Base-by-base conservation (phyloP, 2,888 invertebrate genomes). In the Phalera bucephala region DNA sequence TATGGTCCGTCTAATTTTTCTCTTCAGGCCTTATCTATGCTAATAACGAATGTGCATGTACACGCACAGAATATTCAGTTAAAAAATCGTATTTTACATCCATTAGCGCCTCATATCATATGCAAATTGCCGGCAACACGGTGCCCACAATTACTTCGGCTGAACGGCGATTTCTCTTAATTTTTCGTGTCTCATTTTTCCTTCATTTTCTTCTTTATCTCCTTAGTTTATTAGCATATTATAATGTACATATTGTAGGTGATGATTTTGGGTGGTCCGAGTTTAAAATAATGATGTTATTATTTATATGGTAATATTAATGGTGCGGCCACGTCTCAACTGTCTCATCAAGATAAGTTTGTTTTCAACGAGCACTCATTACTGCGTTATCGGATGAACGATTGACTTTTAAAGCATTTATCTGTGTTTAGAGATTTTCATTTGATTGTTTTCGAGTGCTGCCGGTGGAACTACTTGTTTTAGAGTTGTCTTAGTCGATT, bases 231-330 rank as follows among this genome's bases (percentile, higher is more conserved):
- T 63, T 76, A 77, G 72, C 66, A 52, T 45, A 64, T 63, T 58
- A 69, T 67, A 66, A 69, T 66, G 66, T 66, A 69, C 59, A 57
- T 63, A 63, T 56, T 62, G 54, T 63, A 49, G 81, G 85, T 87
- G 87, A 83, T 82, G 87, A 87, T 86, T 87, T 87, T 85, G 88
- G 88, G 88, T 89, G 88, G 88, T 87, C 88, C 65, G 40, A 42
- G 55, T 71, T 65, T 60, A 52, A 72, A 67, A 76, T 77, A 86
- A 83, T 80, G 80, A 87, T 83, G 83, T 83, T 85, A 82, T 85
- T 86, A 86, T 84, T 78, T 80, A 77, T 80, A 78, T 39, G 64
- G 64, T 64, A 66, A 85, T 86, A 86, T 87, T 86, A 86, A 88
- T 88, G 85, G 69, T 73, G 52, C 55, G 64, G 53, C 60, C 32